phyloP scores from a whole-genome alignment of 2,888 invertebrate species.

The Chalcis sispes region DNA sequence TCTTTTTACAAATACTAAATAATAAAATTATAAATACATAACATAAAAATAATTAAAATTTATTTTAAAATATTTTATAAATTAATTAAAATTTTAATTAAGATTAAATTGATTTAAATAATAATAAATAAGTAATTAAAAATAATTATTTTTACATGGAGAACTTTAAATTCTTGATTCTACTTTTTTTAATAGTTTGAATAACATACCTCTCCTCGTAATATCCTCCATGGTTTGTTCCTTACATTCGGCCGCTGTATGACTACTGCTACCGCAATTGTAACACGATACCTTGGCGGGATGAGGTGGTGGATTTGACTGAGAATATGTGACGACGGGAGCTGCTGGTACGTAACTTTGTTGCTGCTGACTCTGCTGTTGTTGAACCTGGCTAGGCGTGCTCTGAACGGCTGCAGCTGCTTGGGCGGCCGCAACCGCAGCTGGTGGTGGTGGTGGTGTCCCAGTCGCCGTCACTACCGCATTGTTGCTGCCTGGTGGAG shows the following conservation, averaged over 20 bases:
- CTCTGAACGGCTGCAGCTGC: constrained; percentile 55
- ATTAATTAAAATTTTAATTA: not conserved
- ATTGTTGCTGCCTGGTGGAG: constrained; percentile 62
- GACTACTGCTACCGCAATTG: constrained; percentile 92
- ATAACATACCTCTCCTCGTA: constrained; percentile 78
- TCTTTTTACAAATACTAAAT: no score
- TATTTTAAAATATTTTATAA: no score
- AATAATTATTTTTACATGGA: not conserved
- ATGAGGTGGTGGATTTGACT: constrained; percentile 76
- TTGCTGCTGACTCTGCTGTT: constrained; percentile 56
- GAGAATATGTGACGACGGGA: constrained; percentile 65
- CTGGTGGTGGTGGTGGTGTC: constrained; percentile 69
- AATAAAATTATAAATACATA: not conserved
- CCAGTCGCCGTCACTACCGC: constrained; percentile 62
- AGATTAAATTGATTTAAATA: not conserved
- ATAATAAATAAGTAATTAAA: not conserved
- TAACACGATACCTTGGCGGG: constrained; percentile 88
- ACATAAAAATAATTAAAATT: not conserved
- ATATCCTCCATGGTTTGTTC: constrained; percentile 95
- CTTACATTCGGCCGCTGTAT: constrained; percentile 91
- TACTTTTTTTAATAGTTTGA: not conserved
- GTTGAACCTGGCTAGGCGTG: constrained; percentile 30
- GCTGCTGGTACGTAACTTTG: constrained; percentile 69
- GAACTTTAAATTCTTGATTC: not conserved
- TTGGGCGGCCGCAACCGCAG: constrained; percentile 65